Evolutionary conservation across 1,140 invertebrate species (phyloP).

Genomic region (Drosophila saltans): DNA sequence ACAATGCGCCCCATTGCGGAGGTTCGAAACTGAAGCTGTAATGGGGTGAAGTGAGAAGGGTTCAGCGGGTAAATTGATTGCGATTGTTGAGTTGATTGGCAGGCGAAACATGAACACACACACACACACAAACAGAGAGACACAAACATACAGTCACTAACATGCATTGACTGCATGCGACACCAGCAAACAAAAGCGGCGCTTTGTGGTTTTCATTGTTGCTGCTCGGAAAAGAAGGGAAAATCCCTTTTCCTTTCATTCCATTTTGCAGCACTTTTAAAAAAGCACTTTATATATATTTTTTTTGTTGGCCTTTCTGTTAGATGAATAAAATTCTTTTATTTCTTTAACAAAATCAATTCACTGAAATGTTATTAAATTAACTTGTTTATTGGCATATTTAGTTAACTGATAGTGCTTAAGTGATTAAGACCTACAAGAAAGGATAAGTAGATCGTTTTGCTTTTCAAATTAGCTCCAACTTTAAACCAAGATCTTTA

Average conservation of each 20-base stretch:
- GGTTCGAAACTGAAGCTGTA: slow-evolving; percentile 22
- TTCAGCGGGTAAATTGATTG: slow-evolving; percentile 72
- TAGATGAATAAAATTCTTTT: slow-evolving; percentile 62
- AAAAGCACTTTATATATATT: slow-evolving; percentile 19
- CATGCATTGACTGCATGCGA: slow-evolving; percentile 64
- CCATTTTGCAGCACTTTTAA: slow-evolving; percentile 3
- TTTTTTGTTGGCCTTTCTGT: slow-evolving; percentile 36
- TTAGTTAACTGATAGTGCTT: too few species aligned
- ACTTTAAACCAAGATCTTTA: neutral
- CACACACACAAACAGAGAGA: slow-evolving; percentile 24
- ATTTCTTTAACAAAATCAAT: slow-evolving; percentile 32
- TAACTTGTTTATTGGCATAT: too few species aligned
- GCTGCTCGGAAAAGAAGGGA: neutral
- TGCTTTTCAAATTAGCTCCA: neutral
- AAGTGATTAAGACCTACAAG: too few species aligned
- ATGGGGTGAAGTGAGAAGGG: neutral
- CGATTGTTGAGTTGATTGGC: slow-evolving; percentile 82
- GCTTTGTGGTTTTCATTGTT: slow-evolving; percentile 77
- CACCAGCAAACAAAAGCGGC: slow-evolving; percentile 69
- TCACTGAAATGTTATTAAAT: slow-evolving; percentile 4
- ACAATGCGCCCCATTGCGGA: slow-evolving; percentile 48
- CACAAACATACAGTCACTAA: slow-evolving; percentile 5
- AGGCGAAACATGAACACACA: slow-evolving; percentile 62
- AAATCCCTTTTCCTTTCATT: slow-evolving; percentile 14
- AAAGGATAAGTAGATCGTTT: too few species aligned